phyloP scores from a whole-genome alignment of 92 coral and sea anemone genomes.

The Zoanthus solanderi region DNA sequence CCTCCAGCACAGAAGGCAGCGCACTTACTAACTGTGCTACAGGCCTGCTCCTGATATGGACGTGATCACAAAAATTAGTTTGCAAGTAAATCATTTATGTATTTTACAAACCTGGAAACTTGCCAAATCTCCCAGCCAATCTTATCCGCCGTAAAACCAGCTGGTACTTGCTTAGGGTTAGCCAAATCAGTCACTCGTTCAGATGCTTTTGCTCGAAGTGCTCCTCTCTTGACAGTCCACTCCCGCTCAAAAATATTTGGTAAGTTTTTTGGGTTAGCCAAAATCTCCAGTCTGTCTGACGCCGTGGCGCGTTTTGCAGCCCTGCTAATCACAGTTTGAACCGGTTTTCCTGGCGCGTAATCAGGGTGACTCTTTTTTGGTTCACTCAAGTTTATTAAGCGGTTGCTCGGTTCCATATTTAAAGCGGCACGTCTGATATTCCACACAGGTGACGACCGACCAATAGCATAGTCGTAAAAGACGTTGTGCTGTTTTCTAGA shows the following conservation, averaged over 20 bases:
- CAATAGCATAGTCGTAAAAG: conserved; percentile 84
- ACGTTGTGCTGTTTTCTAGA: conserved; percentile 84
- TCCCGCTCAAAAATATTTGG: conserved; percentile 74
- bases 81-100: not conserved
- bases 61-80: too few relatives aligned
- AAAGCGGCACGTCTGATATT: conserved; percentile 68
- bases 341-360: conserved; percentile 80
- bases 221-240: conserved; percentile 84
- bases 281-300: conserved; percentile 73
- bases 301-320: conserved; percentile 83
- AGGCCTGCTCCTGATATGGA: too few relatives aligned
- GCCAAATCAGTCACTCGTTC: conserved; percentile 81
- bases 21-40: too few relatives aligned
- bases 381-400: conserved; percentile 61
- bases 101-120: conserved; percentile 66
- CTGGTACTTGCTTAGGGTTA: conserved; percentile 80
- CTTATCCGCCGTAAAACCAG: conserved; percentile 89
- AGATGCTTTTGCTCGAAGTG: conserved; percentile 74
- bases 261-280: conserved; percentile 77
- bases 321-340: conserved; percentile 62
- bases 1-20: too few relatives aligned
- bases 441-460: conserved; percentile 95
- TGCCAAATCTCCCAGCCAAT: conserved; percentile 78
- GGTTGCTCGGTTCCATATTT: conserved; percentile 59
- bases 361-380: conserved; percentile 83